phyloP scores from a whole-genome alignment of 2,888 invertebrate genomes.

The Calameuta filiformis region DNA sequence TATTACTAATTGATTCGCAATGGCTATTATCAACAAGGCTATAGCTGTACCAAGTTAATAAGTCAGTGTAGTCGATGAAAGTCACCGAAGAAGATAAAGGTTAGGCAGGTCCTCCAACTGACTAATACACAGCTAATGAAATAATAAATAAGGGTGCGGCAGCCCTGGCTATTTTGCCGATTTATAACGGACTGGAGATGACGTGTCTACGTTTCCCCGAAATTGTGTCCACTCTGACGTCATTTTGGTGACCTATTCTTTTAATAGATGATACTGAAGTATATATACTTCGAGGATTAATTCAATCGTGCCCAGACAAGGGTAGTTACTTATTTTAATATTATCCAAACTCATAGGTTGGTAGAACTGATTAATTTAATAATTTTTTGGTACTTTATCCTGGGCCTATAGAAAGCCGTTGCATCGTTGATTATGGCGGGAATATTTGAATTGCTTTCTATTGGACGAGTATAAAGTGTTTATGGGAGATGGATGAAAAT shows the following conservation, averaged over 20 bases:
- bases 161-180: not conserved
- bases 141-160: constrained; percentile 40
- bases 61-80: constrained; percentile 7
- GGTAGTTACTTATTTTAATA: not conserved
- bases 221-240: not conserved
- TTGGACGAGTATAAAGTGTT: not conserved
- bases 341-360: not conserved
- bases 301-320: not conserved
- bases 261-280: not conserved
- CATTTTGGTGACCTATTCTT: not conserved
- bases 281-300: constrained; percentile 13
- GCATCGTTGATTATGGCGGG: not conserved
- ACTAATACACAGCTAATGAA: constrained; percentile 42
- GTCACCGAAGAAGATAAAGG: not conserved
- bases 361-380: not conserved
- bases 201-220: not conserved
- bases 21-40: constrained; percentile 22
- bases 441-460: not conserved
- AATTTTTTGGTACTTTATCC: not conserved
- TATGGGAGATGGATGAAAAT: no score
- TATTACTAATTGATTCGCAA: constrained; percentile 24
- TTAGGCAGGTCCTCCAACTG: constrained; percentile 12
- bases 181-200: not conserved
- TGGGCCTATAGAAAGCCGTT: not conserved
- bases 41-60: constrained; percentile 18